These are phyloP conservation scores for Spodoptera litura DNA, from an alignment of 1,140 invertebrate species.

Conservation along the genomic window DNA sequence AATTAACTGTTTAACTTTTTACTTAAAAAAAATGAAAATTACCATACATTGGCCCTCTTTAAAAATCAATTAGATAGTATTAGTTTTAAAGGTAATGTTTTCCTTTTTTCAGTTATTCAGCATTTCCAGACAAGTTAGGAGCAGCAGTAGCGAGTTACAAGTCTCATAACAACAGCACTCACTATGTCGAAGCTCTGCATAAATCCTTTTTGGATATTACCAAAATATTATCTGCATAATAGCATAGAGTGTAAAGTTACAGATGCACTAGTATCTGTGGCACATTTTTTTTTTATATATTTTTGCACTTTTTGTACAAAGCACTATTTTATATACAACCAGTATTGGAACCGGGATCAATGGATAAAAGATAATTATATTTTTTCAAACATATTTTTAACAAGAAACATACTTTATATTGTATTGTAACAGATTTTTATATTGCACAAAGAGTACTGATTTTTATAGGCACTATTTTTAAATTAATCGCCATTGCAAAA, in stretches of 20 bases:
- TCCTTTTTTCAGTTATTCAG: constrained; percentile 87
- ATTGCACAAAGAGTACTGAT: too few species aligned
- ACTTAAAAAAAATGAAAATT: too few species aligned
- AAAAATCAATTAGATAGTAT: too few species aligned
- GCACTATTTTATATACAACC: not conserved
- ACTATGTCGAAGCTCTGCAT: constrained; percentile 90
- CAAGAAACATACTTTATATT: too few species aligned
- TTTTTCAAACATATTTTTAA: not conserved
- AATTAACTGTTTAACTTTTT: too few species aligned
- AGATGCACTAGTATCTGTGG: not conserved
- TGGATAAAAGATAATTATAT: not conserved
- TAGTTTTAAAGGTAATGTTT: constrained; percentile 29
- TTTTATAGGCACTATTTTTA: too few species aligned
- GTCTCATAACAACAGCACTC: constrained; percentile 88
- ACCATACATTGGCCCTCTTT: too few species aligned
- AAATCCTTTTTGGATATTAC: constrained; percentile 90
- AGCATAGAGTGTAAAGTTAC: not conserved
- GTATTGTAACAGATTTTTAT: too few species aligned
- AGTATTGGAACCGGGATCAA: not conserved
- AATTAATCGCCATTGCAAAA: too few species aligned
- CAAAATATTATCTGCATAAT: constrained; percentile 69
- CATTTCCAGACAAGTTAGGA: constrained; percentile 92
- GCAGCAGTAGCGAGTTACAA: constrained; percentile 93
- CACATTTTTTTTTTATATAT: not conserved
- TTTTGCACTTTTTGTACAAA: constrained; percentile 12